Base-by-base conservation (phyloP, 2,113 vertebrate genomes). In the Coturnix japonica region DNA sequence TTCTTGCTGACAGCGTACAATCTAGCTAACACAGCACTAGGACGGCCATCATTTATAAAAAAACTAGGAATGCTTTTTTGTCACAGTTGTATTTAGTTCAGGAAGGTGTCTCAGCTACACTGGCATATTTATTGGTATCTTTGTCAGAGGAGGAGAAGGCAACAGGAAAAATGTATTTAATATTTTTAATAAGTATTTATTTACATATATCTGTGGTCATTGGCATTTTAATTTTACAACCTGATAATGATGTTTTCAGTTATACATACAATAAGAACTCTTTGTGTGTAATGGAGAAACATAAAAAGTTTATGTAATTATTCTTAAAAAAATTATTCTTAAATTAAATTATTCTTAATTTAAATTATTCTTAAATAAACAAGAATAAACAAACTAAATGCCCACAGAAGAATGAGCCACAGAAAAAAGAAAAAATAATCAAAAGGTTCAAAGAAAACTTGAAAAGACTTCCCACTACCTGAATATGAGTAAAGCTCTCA, bases 1-100 rank as follows among this genome's bases (percentile, higher is more conserved):
- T 96, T 97, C 81, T 96, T 96, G 95, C 94, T 98, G 97, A 97
- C 93, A 97, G 47, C 61, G 94, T 75, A 97, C 95, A 96, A 95
- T 94, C 90, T 95, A 94, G 71, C 81, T 93, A 95, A 89, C 80
- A 72, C 12, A 94, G 78, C 67, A 92, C 95, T 81, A 95, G 87
- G 97, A 96, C 92, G 77, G 93, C 46, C 85, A 85, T 69, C 0
- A 47, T 89, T 96, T 95, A 93, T 67, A 94, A 95, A 94, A 94
- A 41, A 94, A 65, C 54, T 81, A 79, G 92, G 96, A 95, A 96
- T 89, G 89, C 16, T 66, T 28, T 87, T 88, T 95, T 93, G 17
- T 18, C 76, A 94, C 51, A 74, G 41, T 93, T 56, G 44, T 73
- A 91, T 87, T 37, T 41, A 0, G 39, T 51, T 81, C 73, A 41